Evolutionary conservation across 92 coral and sea anemone species (phyloP).

Genomic region (Epizoanthus rinbou): DNA sequence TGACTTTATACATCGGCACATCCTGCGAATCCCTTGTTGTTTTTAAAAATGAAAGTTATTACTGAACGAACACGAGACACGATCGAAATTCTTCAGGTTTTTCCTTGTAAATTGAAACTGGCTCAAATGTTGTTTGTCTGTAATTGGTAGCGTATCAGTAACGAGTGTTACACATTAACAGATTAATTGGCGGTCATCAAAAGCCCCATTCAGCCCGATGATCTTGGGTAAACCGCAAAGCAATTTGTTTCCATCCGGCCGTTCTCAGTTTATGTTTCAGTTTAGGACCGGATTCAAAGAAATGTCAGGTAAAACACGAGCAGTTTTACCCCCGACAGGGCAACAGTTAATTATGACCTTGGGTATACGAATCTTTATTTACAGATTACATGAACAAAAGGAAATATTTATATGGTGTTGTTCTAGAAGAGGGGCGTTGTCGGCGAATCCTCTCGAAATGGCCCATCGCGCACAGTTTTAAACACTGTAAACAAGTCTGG

Average conservation of each 20-base stretch:
- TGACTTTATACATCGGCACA: constrained; percentile 21
- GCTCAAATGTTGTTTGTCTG: constrained; percentile 29
- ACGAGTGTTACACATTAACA: constrained; percentile 35
- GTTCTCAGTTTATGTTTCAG: not conserved
- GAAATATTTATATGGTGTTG: no score
- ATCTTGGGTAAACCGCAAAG: not conserved
- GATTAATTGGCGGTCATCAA: constrained; percentile 36
- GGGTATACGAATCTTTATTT: no score
- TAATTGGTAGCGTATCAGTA: not conserved
- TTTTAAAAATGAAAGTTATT: not conserved
- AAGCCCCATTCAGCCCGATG: not conserved
- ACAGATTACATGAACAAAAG: no score
- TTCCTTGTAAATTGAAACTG: constrained; percentile 39
- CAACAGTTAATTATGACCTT: no score
- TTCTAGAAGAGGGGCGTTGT: no score
- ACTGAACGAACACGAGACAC: not conserved
- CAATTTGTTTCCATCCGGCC: constrained; percentile 19
- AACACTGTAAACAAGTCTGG: no score
- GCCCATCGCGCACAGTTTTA: no score
- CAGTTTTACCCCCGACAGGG: constrained; percentile 5
- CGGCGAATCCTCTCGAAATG: no score
- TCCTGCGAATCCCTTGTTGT: constrained; percentile 6
- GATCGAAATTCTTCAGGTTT: constrained; percentile 23
- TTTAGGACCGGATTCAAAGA: not conserved
- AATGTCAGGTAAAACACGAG: not conserved